These are phyloP conservation scores for Podarcis lilfordi DNA, from an alignment of 2,797 vertebrate species.

Conservation along the genomic window DNA sequence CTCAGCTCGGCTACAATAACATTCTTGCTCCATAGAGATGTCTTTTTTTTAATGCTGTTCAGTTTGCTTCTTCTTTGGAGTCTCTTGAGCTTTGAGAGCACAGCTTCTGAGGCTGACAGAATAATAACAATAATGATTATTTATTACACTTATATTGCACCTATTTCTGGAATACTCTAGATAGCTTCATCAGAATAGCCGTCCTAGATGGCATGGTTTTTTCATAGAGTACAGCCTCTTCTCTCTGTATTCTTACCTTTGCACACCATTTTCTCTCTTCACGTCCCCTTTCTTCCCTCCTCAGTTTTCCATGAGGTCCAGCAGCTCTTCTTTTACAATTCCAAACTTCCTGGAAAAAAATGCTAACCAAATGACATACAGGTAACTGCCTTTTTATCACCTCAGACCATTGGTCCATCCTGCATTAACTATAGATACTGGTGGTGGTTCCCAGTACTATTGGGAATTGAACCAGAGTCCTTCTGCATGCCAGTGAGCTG, in stretches of 20 bases:
- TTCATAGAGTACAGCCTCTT: not conserved
- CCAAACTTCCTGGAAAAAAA: not conserved
- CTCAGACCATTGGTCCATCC: too few relatives aligned
- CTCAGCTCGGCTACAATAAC: slow-evolving; percentile 36
- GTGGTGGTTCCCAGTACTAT: too few relatives aligned
- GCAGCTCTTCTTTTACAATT: not conserved
- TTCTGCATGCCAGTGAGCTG: too few relatives aligned
- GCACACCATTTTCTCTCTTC: not conserved
- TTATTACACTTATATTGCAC: slow-evolving; percentile 28
- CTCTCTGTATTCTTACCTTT: not conserved
- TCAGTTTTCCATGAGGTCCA: not conserved
- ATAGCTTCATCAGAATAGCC: not conserved
- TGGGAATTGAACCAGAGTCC: too few relatives aligned
- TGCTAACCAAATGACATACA: not conserved
- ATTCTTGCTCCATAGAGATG: slow-evolving; percentile 40
- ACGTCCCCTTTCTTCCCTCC: not conserved
- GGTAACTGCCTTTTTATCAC: not conserved
- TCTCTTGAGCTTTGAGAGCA: slow-evolving; percentile 49
- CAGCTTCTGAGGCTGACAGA: slow-evolving; percentile 19
- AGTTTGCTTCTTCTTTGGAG: slow-evolving; percentile 49
- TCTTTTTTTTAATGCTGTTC: slow-evolving; percentile 39
- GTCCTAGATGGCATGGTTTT: not conserved
- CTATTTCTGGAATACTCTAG: not conserved
- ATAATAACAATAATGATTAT: slow-evolving; percentile 21
- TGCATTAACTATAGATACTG: too few relatives aligned